Conservation (phyloP, 2,113 vertebrate genomes). For the Barbus barbus region DNA sequence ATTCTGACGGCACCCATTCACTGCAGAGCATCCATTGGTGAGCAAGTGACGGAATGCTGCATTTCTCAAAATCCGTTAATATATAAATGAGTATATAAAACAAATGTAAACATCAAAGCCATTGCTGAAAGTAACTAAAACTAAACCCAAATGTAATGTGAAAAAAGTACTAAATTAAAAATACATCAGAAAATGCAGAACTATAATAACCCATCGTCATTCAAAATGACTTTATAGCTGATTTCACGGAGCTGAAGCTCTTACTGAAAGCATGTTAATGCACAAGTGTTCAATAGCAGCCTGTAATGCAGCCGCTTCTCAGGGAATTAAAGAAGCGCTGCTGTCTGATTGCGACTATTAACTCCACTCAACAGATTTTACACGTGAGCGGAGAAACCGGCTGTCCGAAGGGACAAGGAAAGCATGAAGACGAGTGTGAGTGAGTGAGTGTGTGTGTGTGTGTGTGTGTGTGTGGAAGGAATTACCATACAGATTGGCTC, state of each 20-base stretch:
- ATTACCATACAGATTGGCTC: slow-evolving; percentile 35
- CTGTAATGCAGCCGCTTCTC: slow-evolving; percentile 45
- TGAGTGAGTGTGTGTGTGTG: not conserved
- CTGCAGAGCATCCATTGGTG: not conserved
- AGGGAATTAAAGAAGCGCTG: slow-evolving; percentile 52
- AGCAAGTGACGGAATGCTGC: not conserved
- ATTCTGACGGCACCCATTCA: not conserved
- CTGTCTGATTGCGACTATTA: slow-evolving; percentile 57
- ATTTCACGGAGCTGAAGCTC: not conserved
- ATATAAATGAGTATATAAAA: not conserved
- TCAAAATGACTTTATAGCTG: not conserved
- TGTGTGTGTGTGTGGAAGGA: not conserved
- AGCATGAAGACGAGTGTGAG: slow-evolving; percentile 9
- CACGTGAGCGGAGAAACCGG: not conserved
- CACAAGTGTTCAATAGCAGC: not conserved
- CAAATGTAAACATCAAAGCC: not conserved
- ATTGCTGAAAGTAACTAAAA: not conserved
- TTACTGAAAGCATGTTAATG: slow-evolving; percentile 46
- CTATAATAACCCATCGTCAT: not conserved
- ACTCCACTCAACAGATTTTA: slow-evolving; percentile 67
- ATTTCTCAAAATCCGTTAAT: too few species aligned
- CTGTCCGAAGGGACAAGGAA: not conserved
- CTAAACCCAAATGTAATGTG: not conserved
- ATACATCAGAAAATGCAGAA: not conserved
- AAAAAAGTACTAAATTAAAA: not conserved